phyloP scores from a whole-genome alignment of 2,797 vertebrate species.

The Alectoris magna region DNA sequence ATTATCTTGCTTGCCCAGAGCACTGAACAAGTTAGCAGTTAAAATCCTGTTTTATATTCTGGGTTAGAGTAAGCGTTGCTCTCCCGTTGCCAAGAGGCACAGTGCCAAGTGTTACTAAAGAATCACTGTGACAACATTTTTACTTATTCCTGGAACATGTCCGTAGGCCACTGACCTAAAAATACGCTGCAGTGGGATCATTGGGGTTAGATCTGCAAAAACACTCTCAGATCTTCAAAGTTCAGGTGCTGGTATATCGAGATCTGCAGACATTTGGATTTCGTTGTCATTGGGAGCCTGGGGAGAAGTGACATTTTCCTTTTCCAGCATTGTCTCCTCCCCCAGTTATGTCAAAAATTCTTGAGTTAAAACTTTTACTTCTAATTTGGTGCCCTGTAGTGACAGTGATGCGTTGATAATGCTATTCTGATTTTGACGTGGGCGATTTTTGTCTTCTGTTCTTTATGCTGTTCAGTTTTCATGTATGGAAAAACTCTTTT shows the following conservation, averaged over 20 bases:
- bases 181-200: slow-evolving; percentile 6
- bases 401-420: neutral
- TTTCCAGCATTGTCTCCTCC: neutral
- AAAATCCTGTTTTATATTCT: neutral
- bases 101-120: slow-evolving; percentile 20
- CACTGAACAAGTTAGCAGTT: neutral
- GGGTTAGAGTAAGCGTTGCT: neutral
- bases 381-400: neutral
- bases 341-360: neutral
- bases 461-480: neutral
- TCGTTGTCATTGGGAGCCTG: neutral
- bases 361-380: neutral
- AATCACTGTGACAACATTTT: neutral
- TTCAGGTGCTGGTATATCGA: neutral
- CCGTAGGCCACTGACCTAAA: slow-evolving; percentile 27
- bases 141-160: slow-evolving; percentile 39
- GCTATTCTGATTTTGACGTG: neutral
- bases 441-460: neutral
- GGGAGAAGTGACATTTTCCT: neutral
- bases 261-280: neutral
- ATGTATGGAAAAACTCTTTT: neutral
- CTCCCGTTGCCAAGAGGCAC: neutral
- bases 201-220: neutral
- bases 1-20: neutral
- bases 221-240: slow-evolving; percentile 3